Conservation (phyloP, 92 coral and sea anemone species). For the Blastomussa wellsi region DNA sequence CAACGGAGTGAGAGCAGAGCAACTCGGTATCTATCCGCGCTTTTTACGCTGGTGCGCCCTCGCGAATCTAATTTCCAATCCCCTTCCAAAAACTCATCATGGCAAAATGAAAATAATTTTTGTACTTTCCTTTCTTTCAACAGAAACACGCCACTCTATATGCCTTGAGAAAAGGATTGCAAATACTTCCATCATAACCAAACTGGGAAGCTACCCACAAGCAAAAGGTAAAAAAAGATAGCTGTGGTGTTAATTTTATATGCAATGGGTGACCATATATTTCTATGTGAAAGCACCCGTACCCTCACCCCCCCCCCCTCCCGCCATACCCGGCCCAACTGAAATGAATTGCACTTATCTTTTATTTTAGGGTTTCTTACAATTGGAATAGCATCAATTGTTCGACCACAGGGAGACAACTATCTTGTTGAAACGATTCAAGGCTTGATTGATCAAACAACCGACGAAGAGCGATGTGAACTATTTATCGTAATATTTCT, state of each 20-base stretch:
- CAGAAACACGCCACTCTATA: background rate
- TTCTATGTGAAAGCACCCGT: too few species aligned
- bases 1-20: too few species aligned
- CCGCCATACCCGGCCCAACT: too few species aligned
- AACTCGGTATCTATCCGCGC: too few species aligned
- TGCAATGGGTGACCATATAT: too few species aligned
- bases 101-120: background rate
- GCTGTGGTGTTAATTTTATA: too few species aligned
- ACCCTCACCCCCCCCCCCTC: too few species aligned
- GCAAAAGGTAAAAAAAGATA: background rate
- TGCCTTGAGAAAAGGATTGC: background rate
- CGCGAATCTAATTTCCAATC: too few species aligned
- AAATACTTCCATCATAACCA: background rate
- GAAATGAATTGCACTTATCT: too few species aligned
- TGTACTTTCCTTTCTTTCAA: background rate
- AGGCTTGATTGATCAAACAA: conserved; percentile 30
- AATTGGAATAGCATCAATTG: conserved; percentile 58
- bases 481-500: conserved; percentile 47
- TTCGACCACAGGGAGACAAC: conserved; percentile 8
- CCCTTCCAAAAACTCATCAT: too few species aligned
- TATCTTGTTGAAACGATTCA: conserved; percentile 37
- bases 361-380: conserved; percentile 37
- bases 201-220: conserved; percentile 13
- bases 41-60: too few species aligned
- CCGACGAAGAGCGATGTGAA: conserved; percentile 23